Evolutionary conservation across 1,140 invertebrate species (phyloP).

Genomic region (Conus ventricosus): DNA sequence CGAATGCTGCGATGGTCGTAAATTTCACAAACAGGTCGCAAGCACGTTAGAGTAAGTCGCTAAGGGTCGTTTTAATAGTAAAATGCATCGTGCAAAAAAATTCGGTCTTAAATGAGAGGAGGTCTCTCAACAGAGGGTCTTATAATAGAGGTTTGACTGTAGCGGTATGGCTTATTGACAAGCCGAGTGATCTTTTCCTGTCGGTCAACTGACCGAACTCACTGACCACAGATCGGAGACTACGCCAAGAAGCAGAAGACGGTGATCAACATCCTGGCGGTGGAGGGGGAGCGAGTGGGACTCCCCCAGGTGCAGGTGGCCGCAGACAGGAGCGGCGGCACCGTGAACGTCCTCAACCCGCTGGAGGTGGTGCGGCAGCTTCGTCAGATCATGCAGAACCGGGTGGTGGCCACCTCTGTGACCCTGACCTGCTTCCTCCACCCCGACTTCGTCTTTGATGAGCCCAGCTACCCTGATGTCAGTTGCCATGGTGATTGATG

Average conservation of each 20-base stretch:
- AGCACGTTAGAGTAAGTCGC: no score
- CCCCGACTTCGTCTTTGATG: constrained; percentile 63
- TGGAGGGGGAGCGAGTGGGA: constrained; percentile 61
- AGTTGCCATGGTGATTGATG: constrained; percentile 2
- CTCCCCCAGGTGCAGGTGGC: constrained; percentile 59
- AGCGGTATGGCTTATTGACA: no score
- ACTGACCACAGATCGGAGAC: constrained; percentile 56
- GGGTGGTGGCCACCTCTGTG: constrained; percentile 64
- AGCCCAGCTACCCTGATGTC: constrained; percentile 57
- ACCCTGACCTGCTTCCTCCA: constrained; percentile 60
- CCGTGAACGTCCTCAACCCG: constrained; percentile 66
- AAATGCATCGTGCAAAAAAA: no score
- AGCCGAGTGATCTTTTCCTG: no score
- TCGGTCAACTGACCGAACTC: no score
- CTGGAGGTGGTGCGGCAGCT: constrained; percentile 67
- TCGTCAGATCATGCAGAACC: constrained; percentile 66
- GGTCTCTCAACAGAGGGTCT: no score
- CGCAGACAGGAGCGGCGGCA: constrained; percentile 64
- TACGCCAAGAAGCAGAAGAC: constrained; percentile 64
- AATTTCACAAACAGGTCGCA: no score
- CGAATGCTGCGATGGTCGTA: no score
- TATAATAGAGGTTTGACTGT: no score
- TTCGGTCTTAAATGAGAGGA: no score
- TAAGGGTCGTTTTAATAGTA: no score
- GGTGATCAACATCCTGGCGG: constrained; percentile 65